A percentile compares a stretch with the other conserved stretches of the same genome.
These are phyloP conservation scores for Noctua comes DNA, from an alignment of 2,888 invertebrate species.

Conservation along the genomic window DNA sequence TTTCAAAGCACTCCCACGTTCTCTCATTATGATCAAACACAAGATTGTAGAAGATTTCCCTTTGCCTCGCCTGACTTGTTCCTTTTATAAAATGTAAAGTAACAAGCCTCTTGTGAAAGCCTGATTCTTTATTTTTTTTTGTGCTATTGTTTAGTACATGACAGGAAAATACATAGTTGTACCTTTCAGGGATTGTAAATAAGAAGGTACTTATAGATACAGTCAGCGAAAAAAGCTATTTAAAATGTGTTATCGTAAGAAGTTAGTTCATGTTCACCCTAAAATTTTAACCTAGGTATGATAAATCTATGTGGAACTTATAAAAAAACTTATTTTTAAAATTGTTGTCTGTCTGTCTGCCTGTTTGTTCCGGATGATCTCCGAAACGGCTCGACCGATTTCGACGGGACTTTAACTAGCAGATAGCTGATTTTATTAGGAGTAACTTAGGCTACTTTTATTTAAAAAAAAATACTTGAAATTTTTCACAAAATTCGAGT, in stretches of 20 bases:
- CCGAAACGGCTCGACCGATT: background rate
- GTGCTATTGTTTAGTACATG: background rate
- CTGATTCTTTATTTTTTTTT: background rate
- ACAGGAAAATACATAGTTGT: conserved; percentile 1
- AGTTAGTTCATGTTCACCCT: background rate
- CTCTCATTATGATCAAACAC: conserved; percentile 10
- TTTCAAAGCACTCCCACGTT: conserved; percentile 12
- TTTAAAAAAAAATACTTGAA: too few species aligned
- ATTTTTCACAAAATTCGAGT: background rate
- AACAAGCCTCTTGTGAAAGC: background rate
- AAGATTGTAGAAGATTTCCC: conserved; percentile 1
- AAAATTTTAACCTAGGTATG: too few species aligned
- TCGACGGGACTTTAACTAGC: background rate
- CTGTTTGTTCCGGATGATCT: background rate
- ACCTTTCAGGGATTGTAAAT: background rate
- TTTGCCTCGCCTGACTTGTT: background rate
- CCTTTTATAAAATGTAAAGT: background rate
- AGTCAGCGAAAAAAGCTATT: background rate
- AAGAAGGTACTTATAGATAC: background rate
- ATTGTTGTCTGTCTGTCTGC: too few species aligned
- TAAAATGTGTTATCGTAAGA: background rate
- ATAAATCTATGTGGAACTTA: too few species aligned
- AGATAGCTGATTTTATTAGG: too few species aligned
- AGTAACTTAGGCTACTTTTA: too few species aligned
- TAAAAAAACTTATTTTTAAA: too few species aligned